Evolutionary conservation across 35 echinoderm and acorn worm genomes (phyloP).

Genomic region (Hemicentrotus pulcherrimus): DNA sequence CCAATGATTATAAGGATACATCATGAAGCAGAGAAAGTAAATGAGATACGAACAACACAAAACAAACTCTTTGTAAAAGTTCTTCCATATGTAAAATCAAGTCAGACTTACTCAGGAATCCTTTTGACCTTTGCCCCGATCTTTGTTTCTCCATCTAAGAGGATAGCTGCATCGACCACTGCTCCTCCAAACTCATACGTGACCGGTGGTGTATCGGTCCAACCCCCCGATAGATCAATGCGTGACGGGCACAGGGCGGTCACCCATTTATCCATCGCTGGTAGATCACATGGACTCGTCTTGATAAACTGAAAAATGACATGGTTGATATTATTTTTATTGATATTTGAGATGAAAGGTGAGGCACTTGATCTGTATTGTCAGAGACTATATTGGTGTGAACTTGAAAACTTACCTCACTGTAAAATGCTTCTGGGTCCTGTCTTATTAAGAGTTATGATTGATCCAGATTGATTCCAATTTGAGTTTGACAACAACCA

Average conservation of each 20-base stretch:
- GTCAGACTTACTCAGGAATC: constrained; percentile 82
- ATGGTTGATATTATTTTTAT: background rate
- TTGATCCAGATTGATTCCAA: no score
- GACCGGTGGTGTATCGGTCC: constrained; percentile 96
- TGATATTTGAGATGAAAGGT: no score
- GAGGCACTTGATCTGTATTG: no score
- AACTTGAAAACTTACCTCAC: no score
- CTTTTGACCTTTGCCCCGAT: constrained; percentile 91
- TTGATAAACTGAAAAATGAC: constrained; percentile 71
- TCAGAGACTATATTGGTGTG: no score
- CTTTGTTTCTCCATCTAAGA: constrained; percentile 85
- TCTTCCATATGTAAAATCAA: background rate
- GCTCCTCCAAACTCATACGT: constrained; percentile 97
- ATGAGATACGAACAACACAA: no score
- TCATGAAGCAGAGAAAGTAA: no score
- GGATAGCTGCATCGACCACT: constrained; percentile 88
- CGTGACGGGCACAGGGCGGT: constrained; percentile 77
- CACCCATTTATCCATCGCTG: constrained; percentile 86
- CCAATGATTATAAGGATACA: no score
- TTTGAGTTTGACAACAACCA: no score
- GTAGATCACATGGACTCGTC: constrained; percentile 69
- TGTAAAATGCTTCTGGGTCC: no score
- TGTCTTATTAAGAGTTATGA: no score
- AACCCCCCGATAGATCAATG: constrained; percentile 93
- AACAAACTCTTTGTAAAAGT: background rate